Base-by-base conservation (phyloP, 2,113 vertebrate species). In the Tretioscincus oriximinensis region DNA sequence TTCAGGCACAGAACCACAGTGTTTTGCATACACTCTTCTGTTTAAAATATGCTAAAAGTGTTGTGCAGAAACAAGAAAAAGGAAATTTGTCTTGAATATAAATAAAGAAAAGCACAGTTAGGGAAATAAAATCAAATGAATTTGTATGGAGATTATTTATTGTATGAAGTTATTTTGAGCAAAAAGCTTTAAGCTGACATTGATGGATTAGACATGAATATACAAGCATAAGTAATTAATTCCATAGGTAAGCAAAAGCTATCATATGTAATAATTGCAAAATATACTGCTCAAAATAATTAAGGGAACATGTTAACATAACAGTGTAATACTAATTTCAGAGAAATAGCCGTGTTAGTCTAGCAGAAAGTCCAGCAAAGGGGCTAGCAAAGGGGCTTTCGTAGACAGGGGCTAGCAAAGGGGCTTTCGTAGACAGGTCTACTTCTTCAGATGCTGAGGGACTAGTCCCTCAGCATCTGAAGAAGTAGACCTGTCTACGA, bases 1-100 rank as follows among this genome's bases (percentile, higher is more conserved):
- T 75, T 90, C 76, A 3, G 7, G 78, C 73, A 75, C 86, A 90
- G 88, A 85, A 91, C 90, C 83, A 84, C 84, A 91, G 68, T 88
- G 73, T 81, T 82, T 47, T 63, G 21, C 73, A 22, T 67, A 77
- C 72, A 72, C 64, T 77, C 63, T 79, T 76, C 58, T 18, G 0
- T 8, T 49, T 4, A 82, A 89, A 87, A 77, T 86, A 31, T 28
- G 20, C 47, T 68, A 31, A 10, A 71, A 47, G 29, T 29, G 84
- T 87, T 61, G 82, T 14, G 14, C 18, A 28, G 28, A 28, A 68
- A 11, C 24, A 28, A 47, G 45, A 66, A 74, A 54, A 35, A 51
- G 35, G 24, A 35, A 18, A 64, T 60, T 58, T 60, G 65, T 26
- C 26, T 75, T 68, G 26, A 75, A 68, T 29, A 81, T 67, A 29